These are phyloP conservation scores for Porites australiensis DNA, from an alignment of 64 coral and sea anemone genomes.

Conservation along the genomic window DNA sequence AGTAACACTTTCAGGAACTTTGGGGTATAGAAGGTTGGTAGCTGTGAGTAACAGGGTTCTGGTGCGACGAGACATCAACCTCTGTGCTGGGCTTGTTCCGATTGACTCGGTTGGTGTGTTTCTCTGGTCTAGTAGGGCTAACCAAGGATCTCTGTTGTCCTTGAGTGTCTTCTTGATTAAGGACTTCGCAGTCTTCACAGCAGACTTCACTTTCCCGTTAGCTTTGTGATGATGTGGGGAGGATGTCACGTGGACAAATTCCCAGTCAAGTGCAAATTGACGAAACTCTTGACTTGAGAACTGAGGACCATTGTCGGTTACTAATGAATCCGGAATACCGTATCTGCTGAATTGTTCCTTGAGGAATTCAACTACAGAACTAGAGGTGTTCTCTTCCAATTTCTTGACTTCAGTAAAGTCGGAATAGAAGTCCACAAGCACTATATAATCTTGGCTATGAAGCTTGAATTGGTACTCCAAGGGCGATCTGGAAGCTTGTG, in stretches of 20 bases:
- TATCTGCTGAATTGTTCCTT: constrained; percentile 16
- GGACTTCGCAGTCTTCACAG: constrained; percentile 54
- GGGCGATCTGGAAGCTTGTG: constrained; percentile 22
- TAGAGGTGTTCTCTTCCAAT: not conserved
- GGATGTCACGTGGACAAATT: constrained; percentile 47
- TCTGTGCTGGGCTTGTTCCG: constrained; percentile 20
- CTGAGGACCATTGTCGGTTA: constrained; percentile 41
- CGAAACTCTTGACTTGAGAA: constrained; percentile 32
- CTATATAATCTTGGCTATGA: constrained; percentile 1
- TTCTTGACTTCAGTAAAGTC: constrained; percentile 28
- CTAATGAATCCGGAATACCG: constrained; percentile 7
- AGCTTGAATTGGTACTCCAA: constrained; percentile 8
- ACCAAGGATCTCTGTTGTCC: constrained; percentile 34
- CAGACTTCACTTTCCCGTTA: constrained; percentile 43
- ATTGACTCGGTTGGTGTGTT: constrained; percentile 46
- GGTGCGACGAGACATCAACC: constrained; percentile 59
- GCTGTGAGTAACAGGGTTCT: constrained; percentile 34
- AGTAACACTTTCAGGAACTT: constrained; percentile 25
- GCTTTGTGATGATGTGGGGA: constrained; percentile 21
- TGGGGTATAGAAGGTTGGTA: constrained; percentile 44
- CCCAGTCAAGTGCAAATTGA: constrained; percentile 34
- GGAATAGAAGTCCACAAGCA: constrained; percentile 40
- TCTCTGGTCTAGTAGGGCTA: constrained; percentile 38
- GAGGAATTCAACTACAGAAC: not conserved
- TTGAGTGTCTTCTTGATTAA: constrained; percentile 31